Conservation (phyloP, 1,140 invertebrate genomes). For the Brachionus sp. region DNA sequence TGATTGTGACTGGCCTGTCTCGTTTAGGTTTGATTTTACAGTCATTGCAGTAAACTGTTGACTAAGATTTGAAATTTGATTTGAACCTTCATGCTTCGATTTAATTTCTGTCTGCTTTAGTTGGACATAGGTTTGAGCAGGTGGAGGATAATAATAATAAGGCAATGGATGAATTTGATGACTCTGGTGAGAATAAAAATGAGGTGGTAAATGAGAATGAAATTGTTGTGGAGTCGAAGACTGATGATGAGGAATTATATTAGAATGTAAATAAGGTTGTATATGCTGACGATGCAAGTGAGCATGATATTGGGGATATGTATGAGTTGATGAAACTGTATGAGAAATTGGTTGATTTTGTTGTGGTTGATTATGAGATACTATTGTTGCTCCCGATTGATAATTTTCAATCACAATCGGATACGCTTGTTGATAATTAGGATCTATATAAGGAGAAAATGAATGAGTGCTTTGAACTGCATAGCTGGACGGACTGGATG, state of each 20-base stretch:
- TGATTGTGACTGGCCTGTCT: neutral
- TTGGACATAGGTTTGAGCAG: neutral
- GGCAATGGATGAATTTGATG: neutral
- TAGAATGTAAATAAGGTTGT: neutral
- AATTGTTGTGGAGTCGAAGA: neutral
- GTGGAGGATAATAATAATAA: constrained; percentile 12
- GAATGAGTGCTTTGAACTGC: neutral
- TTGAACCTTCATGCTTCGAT: neutral
- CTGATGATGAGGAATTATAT: neutral
- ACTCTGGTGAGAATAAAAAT: neutral
- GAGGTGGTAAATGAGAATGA: neutral
- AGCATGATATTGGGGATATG: neutral
- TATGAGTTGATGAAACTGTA: neutral
- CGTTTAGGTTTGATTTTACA: neutral
- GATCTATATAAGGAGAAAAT: neutral
- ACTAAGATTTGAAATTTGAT: neutral
- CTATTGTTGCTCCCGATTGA: neutral
- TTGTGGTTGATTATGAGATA: neutral
- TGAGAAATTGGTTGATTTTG: neutral
- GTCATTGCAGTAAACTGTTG: neutral
- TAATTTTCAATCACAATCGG: neutral
- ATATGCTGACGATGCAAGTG: neutral
- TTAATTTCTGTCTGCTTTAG: neutral
- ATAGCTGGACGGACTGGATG: neutral
- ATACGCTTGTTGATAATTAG: neutral